Evolutionary conservation across 2,888 invertebrate genomes (phyloP).

Genomic region (Chrysotoxum bicinctum): DNA sequence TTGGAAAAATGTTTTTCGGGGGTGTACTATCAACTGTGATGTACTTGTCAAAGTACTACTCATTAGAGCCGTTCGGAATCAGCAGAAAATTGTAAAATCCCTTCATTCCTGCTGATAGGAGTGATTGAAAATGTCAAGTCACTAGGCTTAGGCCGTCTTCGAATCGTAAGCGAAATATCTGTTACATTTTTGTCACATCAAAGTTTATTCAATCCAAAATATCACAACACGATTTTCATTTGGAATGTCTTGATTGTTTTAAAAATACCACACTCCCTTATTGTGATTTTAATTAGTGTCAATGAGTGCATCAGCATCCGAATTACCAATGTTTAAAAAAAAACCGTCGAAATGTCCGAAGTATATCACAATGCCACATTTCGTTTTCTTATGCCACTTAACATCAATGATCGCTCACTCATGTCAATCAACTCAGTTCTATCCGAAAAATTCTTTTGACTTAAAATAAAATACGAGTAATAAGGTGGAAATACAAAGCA

Average conservation of each 20-base stretch:
- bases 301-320: background rate
- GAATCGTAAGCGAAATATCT: background rate
- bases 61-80: no score
- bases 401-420: background rate
- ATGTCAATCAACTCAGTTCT: background rate
- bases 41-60: no score
- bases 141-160: no score
- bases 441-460: background rate
- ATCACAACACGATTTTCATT: no score
- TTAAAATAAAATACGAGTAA: constrained; percentile 6
- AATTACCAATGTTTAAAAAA: background rate
- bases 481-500: background rate
- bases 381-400: background rate
- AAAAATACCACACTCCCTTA: background rate
- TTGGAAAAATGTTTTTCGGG: no score
- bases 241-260: background rate
- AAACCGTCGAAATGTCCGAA: background rate
- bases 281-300: background rate
- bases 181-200: background rate
- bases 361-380: background rate
- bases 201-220: background rate
- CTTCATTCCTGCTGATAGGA: no score
- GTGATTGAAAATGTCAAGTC: no score
- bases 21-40: no score
- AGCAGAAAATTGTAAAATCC: no score